Evolutionary conservation across 2,797 vertebrate genomes (phyloP), one percentile per base, ranked within the genome.

Genomic region (Danionella dracula): DNA sequence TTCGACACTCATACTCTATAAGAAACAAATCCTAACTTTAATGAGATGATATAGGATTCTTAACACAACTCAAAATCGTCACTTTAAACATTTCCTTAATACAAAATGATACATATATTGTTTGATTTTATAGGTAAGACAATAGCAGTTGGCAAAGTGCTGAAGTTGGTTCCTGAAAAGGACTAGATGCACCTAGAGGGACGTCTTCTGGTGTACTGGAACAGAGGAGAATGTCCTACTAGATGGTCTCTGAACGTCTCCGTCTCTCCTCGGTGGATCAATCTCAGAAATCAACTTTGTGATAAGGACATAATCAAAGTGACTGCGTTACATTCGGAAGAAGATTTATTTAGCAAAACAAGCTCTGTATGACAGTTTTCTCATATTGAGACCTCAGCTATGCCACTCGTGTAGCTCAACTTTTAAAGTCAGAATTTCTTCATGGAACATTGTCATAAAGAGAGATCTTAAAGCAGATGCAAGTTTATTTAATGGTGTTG

Each of bases 361-460:
- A 79, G 92, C 94, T 92, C 92, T 94, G 95, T 93, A 91, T 92
- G 94, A 94, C 93, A 93, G 95, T 94, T 95, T 98, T 99, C 96
- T 99, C 96, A 98, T 98, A 98, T 99, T 99, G 96, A 99, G 95
- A 98, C 94, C 94, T 97, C 90, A 92, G 93, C 93, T 94, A 95
- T 96, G 94, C 93, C 97, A 94, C 91, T 93, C 92, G 92, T 96
- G 86, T 93, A 96, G 92, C 93, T 87, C 82, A 80, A 63, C 27
- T 65, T 49, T 68, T 54, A 70, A 70, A 71, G 56, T 53, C 69
- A 72, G 48, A 46, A 58, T 75, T 82, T 76, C 72, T 70, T 66
- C 37, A 55, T 62, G 60, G 41, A 29, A 62, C 46, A 59, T 45
- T 57, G 76, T 73, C 78, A 78, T n/a, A n/a, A n/a, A n/a, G n/a